These are phyloP conservation scores for Arenaria interpres DNA, from an alignment of 2,113 vertebrate species.

Conservation along the genomic window DNA sequence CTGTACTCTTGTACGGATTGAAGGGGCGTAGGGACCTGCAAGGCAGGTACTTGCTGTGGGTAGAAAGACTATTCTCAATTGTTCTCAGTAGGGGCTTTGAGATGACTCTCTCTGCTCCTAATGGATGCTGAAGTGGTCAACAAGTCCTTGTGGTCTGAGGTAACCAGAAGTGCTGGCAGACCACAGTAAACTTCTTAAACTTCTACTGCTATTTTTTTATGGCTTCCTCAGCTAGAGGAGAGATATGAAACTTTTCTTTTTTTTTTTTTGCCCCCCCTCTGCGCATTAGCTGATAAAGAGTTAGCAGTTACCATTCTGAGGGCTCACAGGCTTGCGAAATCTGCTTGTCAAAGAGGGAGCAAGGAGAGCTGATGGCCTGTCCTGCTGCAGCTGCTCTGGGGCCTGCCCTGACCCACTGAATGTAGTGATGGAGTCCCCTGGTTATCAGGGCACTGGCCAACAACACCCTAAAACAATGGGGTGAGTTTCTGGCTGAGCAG, in stretches of 20 bases:
- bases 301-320: neutral
- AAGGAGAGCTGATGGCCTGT: neutral
- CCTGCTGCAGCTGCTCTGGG: neutral
- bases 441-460: accelerated
- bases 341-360: neutral
- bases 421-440: accelerated
- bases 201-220: neutral
- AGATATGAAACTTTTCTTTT: neutral
- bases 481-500: neutral
- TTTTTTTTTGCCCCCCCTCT: accelerated
- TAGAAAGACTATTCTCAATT: neutral
- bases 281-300: neutral
- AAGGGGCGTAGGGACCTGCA: neutral
- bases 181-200: neutral
- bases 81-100: neutral
- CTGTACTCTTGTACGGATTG: neutral
- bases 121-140: neutral
- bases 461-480: neutral
- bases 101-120: neutral
- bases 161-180: neutral
- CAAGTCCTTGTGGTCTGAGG: neutral
- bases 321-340: neutral
- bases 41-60: neutral
- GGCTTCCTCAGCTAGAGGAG: neutral
- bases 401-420: accelerated